Evolutionary conservation across 2,797 vertebrate species (phyloP).

Genomic region (Sebastes iracundus): DNA sequence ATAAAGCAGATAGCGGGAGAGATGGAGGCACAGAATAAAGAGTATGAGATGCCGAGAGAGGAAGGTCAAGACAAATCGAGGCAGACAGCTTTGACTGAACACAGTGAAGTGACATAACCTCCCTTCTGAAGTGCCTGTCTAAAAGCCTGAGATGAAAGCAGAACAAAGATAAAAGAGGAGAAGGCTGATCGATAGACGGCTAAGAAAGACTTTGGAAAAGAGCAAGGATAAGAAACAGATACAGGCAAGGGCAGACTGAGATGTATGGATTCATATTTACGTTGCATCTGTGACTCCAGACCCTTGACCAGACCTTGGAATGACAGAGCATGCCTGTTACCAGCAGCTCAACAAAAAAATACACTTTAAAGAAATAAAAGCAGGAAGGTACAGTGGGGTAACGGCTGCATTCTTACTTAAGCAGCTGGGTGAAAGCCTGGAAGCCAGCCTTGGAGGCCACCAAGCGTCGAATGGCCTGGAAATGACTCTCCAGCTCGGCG

Average conservation of each 20-base stretch:
- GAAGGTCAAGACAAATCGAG: constrained; percentile 44
- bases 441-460: constrained; percentile 99
- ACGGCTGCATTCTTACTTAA: constrained; percentile 85
- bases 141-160: constrained; percentile 58
- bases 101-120: constrained; percentile 42
- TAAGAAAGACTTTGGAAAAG: constrained; percentile 9
- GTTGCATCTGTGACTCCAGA: constrained; percentile 82
- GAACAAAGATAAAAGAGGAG: constrained; percentile 52
- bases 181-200: constrained; percentile 23
- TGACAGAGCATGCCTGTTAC: constrained; percentile 81
- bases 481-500: constrained; percentile 96
- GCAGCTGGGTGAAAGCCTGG: constrained; percentile 98
- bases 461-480: constrained; percentile 95
- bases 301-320: constrained; percentile 85
- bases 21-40: constrained; percentile 19
- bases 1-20: constrained; percentile 5
- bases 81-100: constrained; percentile 40
- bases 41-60: constrained; percentile 21
- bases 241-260: constrained; percentile 75
- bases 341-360: constrained; percentile 58
- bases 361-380: constrained; percentile 37
- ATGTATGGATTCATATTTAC: constrained; percentile 86
- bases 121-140: constrained; percentile 42
- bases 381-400: neutral
- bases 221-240: constrained; percentile 33